Evolutionary conservation across 2,888 invertebrate species (phyloP).

Genomic region (Chymomyza caudatula): DNA sequence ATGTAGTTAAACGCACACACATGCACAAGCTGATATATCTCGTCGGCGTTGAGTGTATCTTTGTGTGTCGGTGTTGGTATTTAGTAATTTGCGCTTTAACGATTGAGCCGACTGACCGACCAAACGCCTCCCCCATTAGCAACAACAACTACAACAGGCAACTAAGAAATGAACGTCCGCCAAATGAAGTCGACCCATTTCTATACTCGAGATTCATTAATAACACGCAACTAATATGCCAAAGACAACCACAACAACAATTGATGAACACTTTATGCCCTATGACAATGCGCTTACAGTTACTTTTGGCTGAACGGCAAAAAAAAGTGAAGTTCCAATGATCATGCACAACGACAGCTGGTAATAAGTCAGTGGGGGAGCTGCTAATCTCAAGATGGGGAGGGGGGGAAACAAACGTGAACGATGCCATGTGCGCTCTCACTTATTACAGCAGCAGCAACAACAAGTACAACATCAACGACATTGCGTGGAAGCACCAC

Average conservation of each 20-base stretch:
- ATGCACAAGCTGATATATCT: constrained; percentile 13
- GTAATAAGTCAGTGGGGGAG: constrained; percentile 17
- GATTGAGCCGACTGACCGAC: constrained; percentile 40
- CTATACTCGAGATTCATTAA: neutral
- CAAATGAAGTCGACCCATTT: constrained; percentile 15
- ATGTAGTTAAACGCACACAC: constrained; percentile 14
- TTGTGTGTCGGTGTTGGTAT: constrained; percentile 16
- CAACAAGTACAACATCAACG: constrained; percentile 1
- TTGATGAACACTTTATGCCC: constrained; percentile 28
- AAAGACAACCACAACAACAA: constrained; percentile 19
- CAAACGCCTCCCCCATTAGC: neutral
- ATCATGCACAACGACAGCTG: constrained; percentile 37
- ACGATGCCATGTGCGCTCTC: constrained; percentile 18
- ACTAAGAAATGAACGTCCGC: constrained; percentile 21
- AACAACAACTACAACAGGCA: constrained; percentile 21
- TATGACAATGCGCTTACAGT: constrained; percentile 3
- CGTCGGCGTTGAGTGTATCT: no score
- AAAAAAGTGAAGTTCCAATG: neutral
- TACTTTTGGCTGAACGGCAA: neutral
- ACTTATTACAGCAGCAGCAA: constrained; percentile 21
- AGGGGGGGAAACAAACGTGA: constrained; percentile 14
- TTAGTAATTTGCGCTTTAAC: constrained; percentile 46
- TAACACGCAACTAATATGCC: constrained; percentile 6
- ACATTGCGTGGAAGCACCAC: constrained; percentile 22
- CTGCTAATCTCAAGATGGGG: constrained; percentile 10